Evolutionary conservation across 2,888 invertebrate genomes (phyloP).

Genomic region (Apodemia hepburni): DNA sequence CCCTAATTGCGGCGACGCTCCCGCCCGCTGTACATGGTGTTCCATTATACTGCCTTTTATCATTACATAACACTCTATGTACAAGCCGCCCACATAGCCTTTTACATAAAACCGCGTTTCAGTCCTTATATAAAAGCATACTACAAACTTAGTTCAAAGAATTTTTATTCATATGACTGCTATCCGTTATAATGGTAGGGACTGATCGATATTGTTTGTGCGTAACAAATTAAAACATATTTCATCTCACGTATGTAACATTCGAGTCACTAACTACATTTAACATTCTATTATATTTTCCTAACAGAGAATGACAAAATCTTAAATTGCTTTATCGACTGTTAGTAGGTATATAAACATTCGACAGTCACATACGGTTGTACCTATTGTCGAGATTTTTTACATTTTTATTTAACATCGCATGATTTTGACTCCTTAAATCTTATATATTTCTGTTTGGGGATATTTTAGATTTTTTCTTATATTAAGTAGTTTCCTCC

Average conservation of each 20-base stretch:
- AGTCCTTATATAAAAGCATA: not conserved
- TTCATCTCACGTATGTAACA: not conserved
- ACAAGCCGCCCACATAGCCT: conserved; percentile 12
- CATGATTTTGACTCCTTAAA: too few relatives aligned
- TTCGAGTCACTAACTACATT: not conserved
- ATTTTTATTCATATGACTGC: not conserved
- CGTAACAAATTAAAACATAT: not conserved
- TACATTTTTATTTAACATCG: too few relatives aligned
- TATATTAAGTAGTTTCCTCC: too few relatives aligned
- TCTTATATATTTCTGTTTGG: too few relatives aligned
- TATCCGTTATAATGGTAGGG: not conserved
- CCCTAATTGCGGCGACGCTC: conserved; percentile 24
- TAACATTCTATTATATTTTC: too few relatives aligned
- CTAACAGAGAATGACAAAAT: too few relatives aligned
- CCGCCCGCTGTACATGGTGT: conserved; percentile 1
- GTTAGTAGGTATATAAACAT: too few relatives aligned
- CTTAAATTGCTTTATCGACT: too few relatives aligned
- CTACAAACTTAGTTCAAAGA: not conserved
- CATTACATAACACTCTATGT: conserved; percentile 11
- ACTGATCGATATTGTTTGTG: not conserved
- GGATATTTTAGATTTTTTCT: too few relatives aligned
- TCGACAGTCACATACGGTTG: too few relatives aligned
- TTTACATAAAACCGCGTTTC: not conserved
- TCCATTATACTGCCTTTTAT: conserved; percentile 10
- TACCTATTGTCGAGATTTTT: too few relatives aligned